Conservation (phyloP, 2,888 invertebrate species). For the Eupithecia pulchellata region DNA sequence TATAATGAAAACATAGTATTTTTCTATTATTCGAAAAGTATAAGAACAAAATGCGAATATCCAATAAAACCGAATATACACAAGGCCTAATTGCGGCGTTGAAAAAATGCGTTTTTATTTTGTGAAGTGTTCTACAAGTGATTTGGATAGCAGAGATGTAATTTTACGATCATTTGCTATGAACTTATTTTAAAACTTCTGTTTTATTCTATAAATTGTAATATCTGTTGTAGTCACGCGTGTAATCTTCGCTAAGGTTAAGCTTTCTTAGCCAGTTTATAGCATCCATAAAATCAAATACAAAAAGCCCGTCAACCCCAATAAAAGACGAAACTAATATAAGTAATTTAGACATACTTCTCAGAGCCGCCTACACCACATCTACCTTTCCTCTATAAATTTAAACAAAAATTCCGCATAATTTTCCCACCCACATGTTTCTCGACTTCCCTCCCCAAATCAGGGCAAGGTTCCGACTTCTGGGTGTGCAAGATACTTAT, state of each 20-base stretch:
- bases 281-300: background rate
- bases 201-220: background rate
- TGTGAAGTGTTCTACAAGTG: too few relatives aligned
- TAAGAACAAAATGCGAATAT: too few relatives aligned
- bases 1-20: too few relatives aligned
- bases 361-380: background rate
- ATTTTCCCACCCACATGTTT: background rate
- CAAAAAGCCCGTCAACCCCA: background rate
- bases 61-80: too few relatives aligned
- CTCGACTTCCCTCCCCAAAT: background rate
- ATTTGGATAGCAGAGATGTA: too few relatives aligned
- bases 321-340: background rate
- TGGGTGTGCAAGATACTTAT: background rate
- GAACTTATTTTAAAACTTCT: background rate
- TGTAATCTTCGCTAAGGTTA: too few relatives aligned
- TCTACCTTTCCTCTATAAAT: background rate
- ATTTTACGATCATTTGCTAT: background rate
- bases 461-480: conserved; percentile 1
- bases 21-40: too few relatives aligned
- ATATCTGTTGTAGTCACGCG: background rate
- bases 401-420: background rate
- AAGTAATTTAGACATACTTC: background rate
- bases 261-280: background rate
- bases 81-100: too few relatives aligned
- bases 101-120: too few relatives aligned